A percentile compares a stretch with the other conserved stretches of the same genome.
These are phyloP conservation scores for Atrichornis clamosus DNA, from an alignment of 2,113 vertebrate genomes.

Conservation along the genomic window DNA sequence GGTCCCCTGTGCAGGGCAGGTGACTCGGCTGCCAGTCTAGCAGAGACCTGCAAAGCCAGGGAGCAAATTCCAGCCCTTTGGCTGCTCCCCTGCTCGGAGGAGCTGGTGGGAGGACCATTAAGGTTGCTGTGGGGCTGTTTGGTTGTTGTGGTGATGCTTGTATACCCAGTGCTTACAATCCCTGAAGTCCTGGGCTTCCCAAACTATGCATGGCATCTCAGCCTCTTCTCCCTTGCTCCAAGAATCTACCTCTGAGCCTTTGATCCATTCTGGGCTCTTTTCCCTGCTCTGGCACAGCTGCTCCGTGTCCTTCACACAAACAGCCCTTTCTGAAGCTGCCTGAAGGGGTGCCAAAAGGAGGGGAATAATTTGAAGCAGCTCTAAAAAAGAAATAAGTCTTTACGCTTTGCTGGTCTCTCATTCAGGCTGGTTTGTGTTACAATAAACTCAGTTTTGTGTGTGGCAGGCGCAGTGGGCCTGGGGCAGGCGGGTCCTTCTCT, in stretches of 20 bases:
- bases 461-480: background rate
- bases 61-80: background rate
- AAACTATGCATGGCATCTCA: background rate
- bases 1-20: background rate
- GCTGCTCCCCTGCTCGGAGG: background rate
- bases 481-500: background rate
- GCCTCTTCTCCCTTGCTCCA: background rate
- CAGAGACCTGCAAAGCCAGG: background rate
- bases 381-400: background rate
- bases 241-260: background rate
- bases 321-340: background rate
- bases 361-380: background rate
- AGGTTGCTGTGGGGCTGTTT: rapidly evolving
- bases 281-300: rapidly evolving
- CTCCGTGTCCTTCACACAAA: background rate
- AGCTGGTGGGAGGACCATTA: background rate
- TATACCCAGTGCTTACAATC: background rate
- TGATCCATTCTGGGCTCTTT: background rate
- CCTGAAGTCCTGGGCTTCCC: background rate
- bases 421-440: background rate
- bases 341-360: background rate
- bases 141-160: background rate
- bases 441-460: background rate
- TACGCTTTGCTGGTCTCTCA: background rate
- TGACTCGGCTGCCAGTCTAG: background rate